A percentile compares a stretch with the other conserved stretches of the same genome.
These are phyloP conservation scores for Camelus bactrianus DNA, from an alignment of 2,113 vertebrate genomes.

Conservation along the genomic window DNA sequence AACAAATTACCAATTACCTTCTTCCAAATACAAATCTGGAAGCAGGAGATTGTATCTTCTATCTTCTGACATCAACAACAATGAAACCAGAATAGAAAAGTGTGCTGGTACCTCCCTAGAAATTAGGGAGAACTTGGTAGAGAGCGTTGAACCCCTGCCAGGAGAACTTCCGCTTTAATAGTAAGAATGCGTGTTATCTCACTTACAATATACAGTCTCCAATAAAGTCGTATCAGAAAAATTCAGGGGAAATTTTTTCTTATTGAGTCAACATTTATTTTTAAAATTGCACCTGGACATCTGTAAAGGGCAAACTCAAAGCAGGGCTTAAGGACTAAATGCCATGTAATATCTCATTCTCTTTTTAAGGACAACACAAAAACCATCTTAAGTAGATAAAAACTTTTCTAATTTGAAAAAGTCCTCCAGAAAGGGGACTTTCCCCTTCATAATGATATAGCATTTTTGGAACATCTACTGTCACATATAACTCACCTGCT, in stretches of 20 bases:
- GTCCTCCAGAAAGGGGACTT: not conserved
- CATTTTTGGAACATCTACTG: conserved; percentile 20
- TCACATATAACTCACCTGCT: not conserved
- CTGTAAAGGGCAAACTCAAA: not conserved
- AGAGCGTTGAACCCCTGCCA: not conserved
- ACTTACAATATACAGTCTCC: not conserved
- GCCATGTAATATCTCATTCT: not conserved
- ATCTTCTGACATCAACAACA: not conserved
- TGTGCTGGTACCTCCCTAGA: not conserved
- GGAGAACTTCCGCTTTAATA: not conserved
- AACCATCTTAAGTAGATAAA: not conserved
- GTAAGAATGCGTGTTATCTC: not conserved
- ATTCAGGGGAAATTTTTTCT: not conserved
- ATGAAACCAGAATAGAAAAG: not conserved
- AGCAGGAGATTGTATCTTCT: not conserved
- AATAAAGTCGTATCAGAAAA: not conserved
- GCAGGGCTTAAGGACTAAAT: not conserved
- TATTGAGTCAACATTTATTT: not conserved
- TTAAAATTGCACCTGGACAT: not conserved
- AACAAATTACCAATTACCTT: not conserved
- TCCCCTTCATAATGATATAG: not conserved
- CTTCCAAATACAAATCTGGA: not conserved
- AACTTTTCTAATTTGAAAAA: not conserved
- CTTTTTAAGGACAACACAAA: conserved; percentile 1
- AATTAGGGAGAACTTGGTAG: not conserved